Evolutionary conservation across 2,888 invertebrate species (phyloP).

Genomic region (Eurytoma californica): DNA sequence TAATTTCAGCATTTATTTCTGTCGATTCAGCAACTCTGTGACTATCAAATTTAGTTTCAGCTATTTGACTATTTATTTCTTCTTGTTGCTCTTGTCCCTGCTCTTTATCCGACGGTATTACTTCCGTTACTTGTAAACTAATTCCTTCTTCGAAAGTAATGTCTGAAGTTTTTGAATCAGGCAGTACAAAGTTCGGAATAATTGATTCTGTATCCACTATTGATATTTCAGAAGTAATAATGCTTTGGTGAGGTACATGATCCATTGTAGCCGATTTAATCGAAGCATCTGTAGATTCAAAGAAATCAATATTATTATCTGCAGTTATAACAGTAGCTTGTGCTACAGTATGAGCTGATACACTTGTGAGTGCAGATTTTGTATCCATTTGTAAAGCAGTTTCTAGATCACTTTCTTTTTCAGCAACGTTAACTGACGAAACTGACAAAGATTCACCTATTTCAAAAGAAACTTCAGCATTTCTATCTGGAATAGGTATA

Average conservation of each 20-base stretch:
- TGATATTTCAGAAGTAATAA: constrained; percentile 74
- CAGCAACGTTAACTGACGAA: constrained; percentile 64
- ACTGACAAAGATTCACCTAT: constrained; percentile 67
- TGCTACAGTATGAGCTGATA: constrained; percentile 72
- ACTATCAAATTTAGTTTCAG: constrained; percentile 73
- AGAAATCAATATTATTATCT: constrained; percentile 65
- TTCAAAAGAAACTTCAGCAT: constrained; percentile 73
- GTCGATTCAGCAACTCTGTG: constrained; percentile 79
- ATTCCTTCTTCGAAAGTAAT: constrained; percentile 74
- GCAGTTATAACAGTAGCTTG: constrained; percentile 70
- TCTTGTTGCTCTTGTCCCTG: constrained; percentile 67
- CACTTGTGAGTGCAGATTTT: constrained; percentile 71
- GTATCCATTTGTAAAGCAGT: constrained; percentile 65
- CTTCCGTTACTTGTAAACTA: constrained; percentile 77
- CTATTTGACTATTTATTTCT: constrained; percentile 67
- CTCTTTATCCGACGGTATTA: constrained; percentile 75
- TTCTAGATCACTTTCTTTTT: constrained; percentile 66
- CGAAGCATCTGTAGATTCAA: constrained; percentile 72
- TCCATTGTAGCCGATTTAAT: constrained; percentile 77
- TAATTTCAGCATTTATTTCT: constrained; percentile 77
- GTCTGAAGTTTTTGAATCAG: constrained; percentile 68
- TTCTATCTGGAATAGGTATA: constrained; percentile 76
- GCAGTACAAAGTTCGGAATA: constrained; percentile 67
- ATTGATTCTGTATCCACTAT: constrained; percentile 68
- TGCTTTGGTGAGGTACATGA: constrained; percentile 77